A percentile compares a stretch with the other conserved stretches of the same genome.
Evolutionary conservation across 1,140 invertebrate species (phyloP).

Genomic region (Proctacanthus coquilletti): DNA sequence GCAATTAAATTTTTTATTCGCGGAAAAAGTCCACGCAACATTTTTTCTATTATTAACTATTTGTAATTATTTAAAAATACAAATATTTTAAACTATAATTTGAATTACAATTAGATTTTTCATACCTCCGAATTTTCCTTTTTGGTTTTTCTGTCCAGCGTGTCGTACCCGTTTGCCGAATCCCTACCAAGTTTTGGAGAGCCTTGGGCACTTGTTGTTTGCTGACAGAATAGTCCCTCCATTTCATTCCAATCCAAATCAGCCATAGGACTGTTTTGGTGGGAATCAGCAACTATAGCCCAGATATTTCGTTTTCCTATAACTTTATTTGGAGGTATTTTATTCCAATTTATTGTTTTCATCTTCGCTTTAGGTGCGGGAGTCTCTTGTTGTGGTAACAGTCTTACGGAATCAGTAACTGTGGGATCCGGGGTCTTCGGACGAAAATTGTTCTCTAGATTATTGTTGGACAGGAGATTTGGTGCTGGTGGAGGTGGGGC

Average conservation of each 20-base stretch:
- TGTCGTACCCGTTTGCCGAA: slow-evolving; percentile 28
- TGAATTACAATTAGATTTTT: too few relatives aligned
- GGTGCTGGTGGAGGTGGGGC: slow-evolving; percentile 29
- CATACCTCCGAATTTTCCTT: slow-evolving; percentile 53
- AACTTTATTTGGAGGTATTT: slow-evolving; percentile 76
- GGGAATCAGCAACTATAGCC: slow-evolving; percentile 71
- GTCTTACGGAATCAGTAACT: slow-evolving; percentile 44
- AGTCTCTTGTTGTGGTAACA: slow-evolving; percentile 71
- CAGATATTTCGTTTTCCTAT: slow-evolving; percentile 82
- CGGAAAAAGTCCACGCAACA: not conserved
- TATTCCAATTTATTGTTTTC: slow-evolving; percentile 91
- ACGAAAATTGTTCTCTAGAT: slow-evolving; percentile 8
- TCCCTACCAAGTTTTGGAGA: slow-evolving; percentile 36
- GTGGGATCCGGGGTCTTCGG: slow-evolving; percentile 37
- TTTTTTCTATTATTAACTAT: too few relatives aligned
- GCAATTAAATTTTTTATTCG: too few relatives aligned
- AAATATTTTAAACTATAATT: not conserved
- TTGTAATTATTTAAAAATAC: too few relatives aligned
- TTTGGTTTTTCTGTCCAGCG: slow-evolving; percentile 38
- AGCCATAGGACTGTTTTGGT: slow-evolving; percentile 61
- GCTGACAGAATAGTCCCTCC: slow-evolving; percentile 83
- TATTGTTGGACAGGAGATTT: slow-evolving; percentile 12
- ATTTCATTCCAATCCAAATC: slow-evolving; percentile 83
- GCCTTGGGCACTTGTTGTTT: slow-evolving; percentile 34
- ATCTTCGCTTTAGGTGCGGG: slow-evolving; percentile 82